Conservation (phyloP, 2,113 vertebrate species). For the Anarrhichthys ocellatus region DNA sequence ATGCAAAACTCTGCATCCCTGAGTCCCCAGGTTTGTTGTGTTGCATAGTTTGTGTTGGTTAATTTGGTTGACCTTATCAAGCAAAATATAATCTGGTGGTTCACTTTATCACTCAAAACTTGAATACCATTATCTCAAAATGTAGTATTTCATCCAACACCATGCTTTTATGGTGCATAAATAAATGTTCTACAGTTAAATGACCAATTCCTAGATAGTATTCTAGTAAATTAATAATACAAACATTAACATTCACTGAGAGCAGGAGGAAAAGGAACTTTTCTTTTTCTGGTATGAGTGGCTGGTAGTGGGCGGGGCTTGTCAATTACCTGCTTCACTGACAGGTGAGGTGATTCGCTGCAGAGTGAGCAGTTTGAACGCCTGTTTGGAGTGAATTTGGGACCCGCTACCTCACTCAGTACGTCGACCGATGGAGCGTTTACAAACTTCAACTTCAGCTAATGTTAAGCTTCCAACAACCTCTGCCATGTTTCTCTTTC, state of each 20-base stretch:
- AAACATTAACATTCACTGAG: not conserved
- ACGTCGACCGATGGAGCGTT: not conserved
- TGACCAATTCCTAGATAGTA: not conserved
- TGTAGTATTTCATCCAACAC: not conserved
- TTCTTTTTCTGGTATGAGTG: not conserved
- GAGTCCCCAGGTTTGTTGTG: not conserved
- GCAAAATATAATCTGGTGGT: not conserved
- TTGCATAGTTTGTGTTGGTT: not conserved
- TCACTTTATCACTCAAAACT: not conserved
- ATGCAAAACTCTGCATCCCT: not conserved
- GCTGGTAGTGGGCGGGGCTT: slow-evolving; percentile 28
- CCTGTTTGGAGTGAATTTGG: not conserved
- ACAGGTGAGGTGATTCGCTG: not conserved
- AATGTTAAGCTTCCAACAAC: not conserved
- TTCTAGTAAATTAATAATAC: not conserved
- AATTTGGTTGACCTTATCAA: not conserved
- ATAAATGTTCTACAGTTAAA: not conserved
- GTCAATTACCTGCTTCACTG: not conserved
- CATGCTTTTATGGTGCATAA: not conserved
- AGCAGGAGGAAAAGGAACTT: not conserved
- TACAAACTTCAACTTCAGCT: slow-evolving; percentile 4
- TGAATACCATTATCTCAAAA: not conserved
- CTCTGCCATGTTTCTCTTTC: not conserved
- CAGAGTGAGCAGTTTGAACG: not conserved
- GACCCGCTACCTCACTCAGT: not conserved